These are phyloP conservation scores for Drosophila neotestacea DNA, from an alignment of 2,888 invertebrate genomes.

Conservation along the genomic window DNA sequence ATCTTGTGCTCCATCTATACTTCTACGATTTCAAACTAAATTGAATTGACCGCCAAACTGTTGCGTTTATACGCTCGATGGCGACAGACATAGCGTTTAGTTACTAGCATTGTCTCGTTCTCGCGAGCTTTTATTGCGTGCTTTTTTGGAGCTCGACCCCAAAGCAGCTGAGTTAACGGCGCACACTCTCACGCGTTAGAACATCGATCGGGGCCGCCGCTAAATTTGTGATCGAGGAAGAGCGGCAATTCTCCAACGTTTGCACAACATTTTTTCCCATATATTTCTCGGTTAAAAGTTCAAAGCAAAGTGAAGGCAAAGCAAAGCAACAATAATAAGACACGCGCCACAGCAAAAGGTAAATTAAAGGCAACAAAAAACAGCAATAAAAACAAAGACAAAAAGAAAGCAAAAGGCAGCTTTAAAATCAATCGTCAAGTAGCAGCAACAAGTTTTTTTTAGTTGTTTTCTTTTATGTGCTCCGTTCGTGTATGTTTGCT, in stretches of 20 bases:
- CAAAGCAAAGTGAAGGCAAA: conserved; percentile 59
- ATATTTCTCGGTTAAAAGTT: conserved; percentile 72
- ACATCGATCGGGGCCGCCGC: conserved; percentile 64
- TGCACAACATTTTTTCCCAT: conserved; percentile 56
- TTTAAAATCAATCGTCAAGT: conserved; percentile 49
- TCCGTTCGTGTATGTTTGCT: conserved; percentile 62
- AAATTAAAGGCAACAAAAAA: conserved; percentile 30
- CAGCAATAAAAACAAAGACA: conserved; percentile 33
- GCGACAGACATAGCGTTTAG: not conserved
- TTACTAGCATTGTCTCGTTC: conserved; percentile 42
- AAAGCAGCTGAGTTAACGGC: conserved; percentile 66
- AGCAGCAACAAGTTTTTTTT: conserved; percentile 69
- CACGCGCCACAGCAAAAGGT: conserved; percentile 50
- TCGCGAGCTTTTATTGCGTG: conserved; percentile 52
- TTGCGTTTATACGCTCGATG: not conserved
- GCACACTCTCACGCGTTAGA: conserved; percentile 65
- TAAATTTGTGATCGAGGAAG: conserved; percentile 51
- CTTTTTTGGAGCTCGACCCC: conserved; percentile 62
- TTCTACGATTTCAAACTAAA: no score
- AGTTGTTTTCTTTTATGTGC: conserved; percentile 60
- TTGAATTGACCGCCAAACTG: conserved; percentile 13
- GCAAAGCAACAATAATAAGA: conserved; percentile 48
- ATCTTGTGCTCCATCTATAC: no score
- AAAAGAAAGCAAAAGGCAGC: conserved; percentile 53
- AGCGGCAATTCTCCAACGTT: conserved; percentile 45